Conservation (phyloP, 2,888 invertebrate species). For the Pachliopta kotzebuea region DNA sequence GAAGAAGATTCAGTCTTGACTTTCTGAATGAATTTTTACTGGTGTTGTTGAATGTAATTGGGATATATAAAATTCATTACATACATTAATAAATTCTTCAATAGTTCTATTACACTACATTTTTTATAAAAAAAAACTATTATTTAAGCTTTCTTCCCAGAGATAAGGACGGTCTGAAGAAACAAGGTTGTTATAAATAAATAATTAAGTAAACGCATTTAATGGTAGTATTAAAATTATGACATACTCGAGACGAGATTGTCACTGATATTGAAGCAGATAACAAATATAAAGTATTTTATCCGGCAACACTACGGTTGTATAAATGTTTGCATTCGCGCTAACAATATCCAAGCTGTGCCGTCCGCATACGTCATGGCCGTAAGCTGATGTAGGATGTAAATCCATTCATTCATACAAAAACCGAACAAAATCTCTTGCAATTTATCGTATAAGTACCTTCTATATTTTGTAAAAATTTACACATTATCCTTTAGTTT, state of each 20-base stretch:
- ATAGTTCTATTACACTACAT: too few species aligned
- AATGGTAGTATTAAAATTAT: not conserved
- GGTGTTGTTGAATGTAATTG: too few species aligned
- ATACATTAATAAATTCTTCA: too few species aligned
- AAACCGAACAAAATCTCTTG: constrained; percentile 13
- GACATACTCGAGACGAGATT: not conserved
- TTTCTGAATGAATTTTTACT: too few species aligned
- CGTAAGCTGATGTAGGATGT: constrained; percentile 22
- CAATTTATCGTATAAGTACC: not conserved
- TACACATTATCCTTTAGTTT: not conserved
- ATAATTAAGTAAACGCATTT: not conserved
- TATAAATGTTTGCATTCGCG: constrained; percentile 26
- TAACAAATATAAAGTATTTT: constrained; percentile 15
- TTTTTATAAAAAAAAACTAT: too few species aligned
- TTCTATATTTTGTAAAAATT: not conserved
- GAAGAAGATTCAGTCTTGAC: too few species aligned
- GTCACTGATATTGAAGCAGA: constrained; percentile 12
- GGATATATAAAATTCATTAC: too few species aligned
- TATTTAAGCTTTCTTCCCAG: too few species aligned
- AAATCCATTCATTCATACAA: constrained; percentile 19
- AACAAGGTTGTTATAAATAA: too few species aligned
- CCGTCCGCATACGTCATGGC: constrained; percentile 22
- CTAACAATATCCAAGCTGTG: constrained; percentile 24
- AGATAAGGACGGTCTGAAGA: too few species aligned
- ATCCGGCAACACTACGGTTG: constrained; percentile 8